Percentiles rank a stretch among this genome's conserved stretches.
Evolutionary conservation across 37 sponge, comb jelly and placozoan genomes (phyloP).

Genomic region (Ianthella basta): DNA sequence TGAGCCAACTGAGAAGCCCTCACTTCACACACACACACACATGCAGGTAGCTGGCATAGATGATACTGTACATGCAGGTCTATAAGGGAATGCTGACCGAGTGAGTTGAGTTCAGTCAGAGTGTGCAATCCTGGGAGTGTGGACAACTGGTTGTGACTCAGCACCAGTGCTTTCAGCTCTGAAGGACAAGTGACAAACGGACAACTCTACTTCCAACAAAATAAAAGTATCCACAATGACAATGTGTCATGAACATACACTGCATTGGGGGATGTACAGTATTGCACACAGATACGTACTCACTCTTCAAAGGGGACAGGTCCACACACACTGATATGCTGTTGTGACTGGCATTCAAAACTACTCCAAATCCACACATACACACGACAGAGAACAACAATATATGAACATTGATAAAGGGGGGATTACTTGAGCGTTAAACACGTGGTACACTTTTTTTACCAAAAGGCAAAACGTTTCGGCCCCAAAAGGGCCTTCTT

Average conservation of each 20-base stretch:
- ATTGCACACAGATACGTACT: conserved; percentile 2
- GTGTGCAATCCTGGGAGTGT: conserved; percentile 4
- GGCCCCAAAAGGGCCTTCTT: no score
- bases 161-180: conserved; percentile 53
- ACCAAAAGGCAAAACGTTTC: no score
- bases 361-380: background rate
- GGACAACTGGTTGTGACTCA: conserved; percentile 41
- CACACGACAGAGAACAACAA: no score
- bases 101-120: conserved; percentile 36
- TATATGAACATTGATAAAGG: background rate
- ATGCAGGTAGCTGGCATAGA: no score
- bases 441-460: background rate
- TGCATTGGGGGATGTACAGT: background rate
- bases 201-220: no score
- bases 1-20: no score
- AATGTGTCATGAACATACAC: conserved; percentile 2
- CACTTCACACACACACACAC: no score
- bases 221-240: no score
- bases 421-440: background rate
- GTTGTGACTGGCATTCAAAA: conserved; percentile 46
- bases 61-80: no score
- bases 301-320: conserved; percentile 32
- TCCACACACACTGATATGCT: conserved; percentile 34
- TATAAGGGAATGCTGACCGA: conserved; percentile 33
- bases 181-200: no score